These are phyloP conservation scores for Drosophila nikananu DNA, from an alignment of 1,140 invertebrate species.

Conservation along the genomic window DNA sequence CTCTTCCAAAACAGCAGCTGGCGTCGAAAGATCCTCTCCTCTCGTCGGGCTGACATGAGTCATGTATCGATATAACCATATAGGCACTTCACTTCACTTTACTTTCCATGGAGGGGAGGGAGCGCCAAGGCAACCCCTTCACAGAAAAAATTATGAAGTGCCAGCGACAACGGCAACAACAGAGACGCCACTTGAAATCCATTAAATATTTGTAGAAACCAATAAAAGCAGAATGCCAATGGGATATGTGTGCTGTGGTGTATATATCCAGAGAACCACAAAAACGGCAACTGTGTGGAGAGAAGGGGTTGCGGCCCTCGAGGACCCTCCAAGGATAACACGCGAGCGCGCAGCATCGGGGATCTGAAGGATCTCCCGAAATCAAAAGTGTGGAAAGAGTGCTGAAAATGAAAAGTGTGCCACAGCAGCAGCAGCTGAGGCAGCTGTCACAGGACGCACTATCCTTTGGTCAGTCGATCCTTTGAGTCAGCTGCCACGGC, in stretches of 20 bases:
- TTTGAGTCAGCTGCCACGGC: conserved; percentile 34
- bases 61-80: conserved; percentile 55
- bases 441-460: conserved; percentile 37
- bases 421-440: conserved; percentile 16
- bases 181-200: conserved; percentile 79
- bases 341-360: conserved; percentile 52
- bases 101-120: background rate
- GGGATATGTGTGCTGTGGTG: conserved; percentile 18
- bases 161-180: conserved; percentile 80
- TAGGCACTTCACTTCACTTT: conserved; percentile 48
- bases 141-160: conserved; percentile 75
- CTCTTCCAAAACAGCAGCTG: conserved; percentile 35
- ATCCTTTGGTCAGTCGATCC: conserved; percentile 36
- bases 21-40: conserved; percentile 35
- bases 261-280: conserved; percentile 50
- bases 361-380: conserved; percentile 45
- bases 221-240: conserved; percentile 72
- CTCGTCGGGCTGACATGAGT: conserved; percentile 48
- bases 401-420: conserved; percentile 75
- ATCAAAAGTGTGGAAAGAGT: conserved; percentile 80
- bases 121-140: conserved; percentile 59
- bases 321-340: conserved; percentile 66
- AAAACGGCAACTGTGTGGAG: conserved; percentile 75
- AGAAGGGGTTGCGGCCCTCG: conserved; percentile 8
- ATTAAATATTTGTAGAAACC: conserved; percentile 84